phyloP scores from a whole-genome alignment of 2,888 invertebrate genomes.

The Therioaphis trifolii region DNA sequence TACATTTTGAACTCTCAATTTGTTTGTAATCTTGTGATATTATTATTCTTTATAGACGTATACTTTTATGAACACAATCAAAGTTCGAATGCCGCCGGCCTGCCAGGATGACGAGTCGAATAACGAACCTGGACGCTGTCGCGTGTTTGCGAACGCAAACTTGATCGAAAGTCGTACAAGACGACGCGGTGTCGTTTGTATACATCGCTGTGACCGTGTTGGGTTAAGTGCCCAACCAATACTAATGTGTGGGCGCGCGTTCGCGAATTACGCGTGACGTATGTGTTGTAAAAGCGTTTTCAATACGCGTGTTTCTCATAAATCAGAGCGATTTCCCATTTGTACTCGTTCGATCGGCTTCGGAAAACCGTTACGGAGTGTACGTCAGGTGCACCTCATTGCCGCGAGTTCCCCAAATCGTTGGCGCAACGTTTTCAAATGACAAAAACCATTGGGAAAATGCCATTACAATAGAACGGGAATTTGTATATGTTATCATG shows the following conservation, averaged over 20 bases:
- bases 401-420: slow-evolving; percentile 34
- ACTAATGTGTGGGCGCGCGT: too few relatives aligned
- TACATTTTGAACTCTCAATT: too few relatives aligned
- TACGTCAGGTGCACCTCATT: slow-evolving; percentile 40
- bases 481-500: too few relatives aligned
- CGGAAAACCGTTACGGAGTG: slow-evolving; percentile 20
- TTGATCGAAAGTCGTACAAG: background rate
- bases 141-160: background rate
- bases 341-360: background rate
- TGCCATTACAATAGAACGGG: slow-evolving; percentile 14
- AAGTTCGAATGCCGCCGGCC: too few relatives aligned
- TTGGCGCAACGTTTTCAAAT: slow-evolving; percentile 14
- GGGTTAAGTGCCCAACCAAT: too few relatives aligned
- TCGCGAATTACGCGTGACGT: too few relatives aligned
- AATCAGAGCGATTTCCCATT: slow-evolving; percentile 16
- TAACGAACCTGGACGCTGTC: background rate
- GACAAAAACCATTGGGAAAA: slow-evolving; percentile 44
- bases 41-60: too few relatives aligned
- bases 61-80: too few relatives aligned
- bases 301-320: slow-evolving; percentile 10
- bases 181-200: background rate
- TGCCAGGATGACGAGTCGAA: too few relatives aligned
- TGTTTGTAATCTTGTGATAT: too few relatives aligned
- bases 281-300: slow-evolving; percentile 14
- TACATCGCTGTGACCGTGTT: background rate